Evolutionary conservation across 30 jellyfish, hydroid and myxozoan species (phyloP).

Genomic region (Cassiopea xamachana): DNA sequence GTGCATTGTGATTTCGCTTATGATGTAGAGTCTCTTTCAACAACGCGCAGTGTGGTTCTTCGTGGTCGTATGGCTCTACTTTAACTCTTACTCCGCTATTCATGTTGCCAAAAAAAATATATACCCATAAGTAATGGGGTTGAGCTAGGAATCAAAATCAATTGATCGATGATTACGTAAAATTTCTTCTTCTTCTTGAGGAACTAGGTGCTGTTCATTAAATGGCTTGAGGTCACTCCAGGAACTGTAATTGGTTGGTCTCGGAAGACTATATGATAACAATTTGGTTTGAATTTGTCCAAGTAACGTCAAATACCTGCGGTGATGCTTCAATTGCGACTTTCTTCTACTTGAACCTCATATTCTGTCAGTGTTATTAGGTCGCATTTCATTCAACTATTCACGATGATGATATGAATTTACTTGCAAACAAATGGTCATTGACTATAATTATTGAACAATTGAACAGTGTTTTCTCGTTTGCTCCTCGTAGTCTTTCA

Average conservation of each 20-base stretch:
- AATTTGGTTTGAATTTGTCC: neutral
- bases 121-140: neutral
- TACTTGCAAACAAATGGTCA: no score
- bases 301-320: neutral
- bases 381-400: no score
- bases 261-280: neutral
- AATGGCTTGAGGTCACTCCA: neutral
- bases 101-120: neutral
- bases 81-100: constrained; percentile 24
- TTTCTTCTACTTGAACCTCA: neutral
- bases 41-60: neutral
- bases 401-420: no score
- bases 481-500: neutral
- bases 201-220: neutral
- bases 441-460: no score
- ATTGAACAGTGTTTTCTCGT: no score
- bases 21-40: neutral
- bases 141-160: neutral
- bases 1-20: neutral
- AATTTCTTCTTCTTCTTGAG: neutral
- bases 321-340: neutral
- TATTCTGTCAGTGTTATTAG: neutral
- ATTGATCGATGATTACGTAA: neutral
- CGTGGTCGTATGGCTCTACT: constrained; percentile 36
- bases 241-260: neutral